Conservation (phyloP, 1,140 invertebrate genomes). For the Tetramorium simillimum region DNA sequence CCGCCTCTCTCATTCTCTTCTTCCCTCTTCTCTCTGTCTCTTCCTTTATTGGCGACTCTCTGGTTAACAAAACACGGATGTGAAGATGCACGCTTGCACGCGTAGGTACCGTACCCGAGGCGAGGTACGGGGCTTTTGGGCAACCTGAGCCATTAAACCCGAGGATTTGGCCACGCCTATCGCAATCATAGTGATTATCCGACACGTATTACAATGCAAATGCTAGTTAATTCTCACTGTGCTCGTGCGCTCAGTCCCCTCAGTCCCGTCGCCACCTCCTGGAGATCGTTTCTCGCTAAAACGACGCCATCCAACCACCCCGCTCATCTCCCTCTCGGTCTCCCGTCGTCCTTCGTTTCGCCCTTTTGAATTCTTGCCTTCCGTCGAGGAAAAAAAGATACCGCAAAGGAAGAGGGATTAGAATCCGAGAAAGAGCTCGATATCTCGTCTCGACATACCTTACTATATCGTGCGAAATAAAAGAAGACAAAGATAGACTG, state of each 20-base stretch:
- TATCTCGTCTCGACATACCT: constrained; percentile 29
- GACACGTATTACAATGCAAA: constrained; percentile 79
- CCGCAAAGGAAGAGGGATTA: constrained; percentile 26
- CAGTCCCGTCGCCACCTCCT: not conserved
- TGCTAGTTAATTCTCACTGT: constrained; percentile 74
- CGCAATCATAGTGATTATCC: constrained; percentile 78
- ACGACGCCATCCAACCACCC: not conserved
- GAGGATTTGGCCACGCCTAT: constrained; percentile 76
- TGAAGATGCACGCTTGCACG: not conserved
- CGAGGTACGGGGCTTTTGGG: constrained; percentile 66
- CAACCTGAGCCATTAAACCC: constrained; percentile 75
- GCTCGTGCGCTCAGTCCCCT: constrained; percentile 21
- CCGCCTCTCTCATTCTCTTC: no score
- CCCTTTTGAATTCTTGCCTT: not conserved
- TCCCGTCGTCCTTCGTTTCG: constrained; percentile 3
- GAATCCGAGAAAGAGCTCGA: constrained; percentile 4
- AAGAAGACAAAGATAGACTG: not conserved
- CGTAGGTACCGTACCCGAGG: constrained; percentile 2
- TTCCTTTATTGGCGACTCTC: not conserved
- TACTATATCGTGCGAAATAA: not conserved
- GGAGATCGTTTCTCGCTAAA: constrained; percentile 57
- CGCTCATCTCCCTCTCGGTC: not conserved
- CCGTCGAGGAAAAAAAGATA: not conserved
- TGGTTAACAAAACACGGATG: constrained; percentile 2
- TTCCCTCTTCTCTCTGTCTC: not conserved